Evolutionary conservation across 2,113 vertebrate genomes (phyloP).

Genomic region (Stictonetta naevosa): DNA sequence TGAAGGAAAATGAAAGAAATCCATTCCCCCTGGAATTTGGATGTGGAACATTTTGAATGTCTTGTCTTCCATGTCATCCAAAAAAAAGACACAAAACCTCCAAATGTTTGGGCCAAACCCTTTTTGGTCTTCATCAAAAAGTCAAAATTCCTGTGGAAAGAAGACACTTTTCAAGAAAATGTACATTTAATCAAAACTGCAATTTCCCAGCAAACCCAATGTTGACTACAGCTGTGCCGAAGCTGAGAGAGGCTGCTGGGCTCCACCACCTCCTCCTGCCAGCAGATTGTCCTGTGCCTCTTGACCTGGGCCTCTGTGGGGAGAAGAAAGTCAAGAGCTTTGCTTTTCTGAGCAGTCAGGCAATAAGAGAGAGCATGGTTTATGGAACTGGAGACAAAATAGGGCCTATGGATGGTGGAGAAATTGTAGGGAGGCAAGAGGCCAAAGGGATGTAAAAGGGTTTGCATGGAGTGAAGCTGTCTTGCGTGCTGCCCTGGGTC

Average conservation of each 20-base stretch:
- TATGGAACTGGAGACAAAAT: background rate
- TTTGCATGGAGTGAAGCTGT: background rate
- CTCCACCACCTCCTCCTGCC: background rate
- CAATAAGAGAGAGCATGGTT: background rate
- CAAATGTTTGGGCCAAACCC: conserved; percentile 17
- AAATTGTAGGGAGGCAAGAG: background rate
- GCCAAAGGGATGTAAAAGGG: background rate
- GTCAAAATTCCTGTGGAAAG: conserved; percentile 55
- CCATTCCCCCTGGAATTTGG: conserved; percentile 19
- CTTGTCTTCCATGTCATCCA: background rate
- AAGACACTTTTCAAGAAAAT: conserved; percentile 41
- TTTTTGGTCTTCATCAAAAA: conserved; percentile 30
- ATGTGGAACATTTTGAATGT: background rate
- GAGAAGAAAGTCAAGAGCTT: background rate
- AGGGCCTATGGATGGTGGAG: background rate
- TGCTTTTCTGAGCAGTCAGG: background rate
- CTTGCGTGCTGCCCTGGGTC: background rate
- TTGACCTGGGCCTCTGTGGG: background rate
- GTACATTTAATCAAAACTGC: background rate
- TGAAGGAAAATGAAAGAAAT: conserved; percentile 27
- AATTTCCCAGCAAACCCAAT: background rate
- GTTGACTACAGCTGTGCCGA: background rate
- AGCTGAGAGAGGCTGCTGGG: background rate
- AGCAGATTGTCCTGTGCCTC: background rate
- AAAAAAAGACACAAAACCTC: background rate